phyloP scores from a whole-genome alignment of 2,113 vertebrate genomes.

The Panthera tigris region DNA sequence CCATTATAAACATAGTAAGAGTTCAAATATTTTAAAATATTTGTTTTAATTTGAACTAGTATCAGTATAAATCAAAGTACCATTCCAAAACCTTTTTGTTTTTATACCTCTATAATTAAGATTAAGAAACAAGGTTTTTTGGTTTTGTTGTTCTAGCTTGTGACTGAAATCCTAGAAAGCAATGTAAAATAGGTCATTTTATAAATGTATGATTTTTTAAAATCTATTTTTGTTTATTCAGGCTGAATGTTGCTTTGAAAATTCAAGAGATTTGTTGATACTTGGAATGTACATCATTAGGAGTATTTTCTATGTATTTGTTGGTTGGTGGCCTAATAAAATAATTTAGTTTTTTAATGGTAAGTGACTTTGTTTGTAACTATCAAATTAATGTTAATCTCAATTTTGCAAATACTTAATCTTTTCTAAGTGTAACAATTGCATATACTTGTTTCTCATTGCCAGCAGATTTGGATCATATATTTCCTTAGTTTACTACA shows the following conservation, averaged over 20 bases:
- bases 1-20: conserved; percentile 72
- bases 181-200: conserved; percentile 16
- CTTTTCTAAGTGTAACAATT: neutral
- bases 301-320: conserved; percentile 49
- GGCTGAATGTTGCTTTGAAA: conserved; percentile 47
- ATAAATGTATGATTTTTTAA: neutral
- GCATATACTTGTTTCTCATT: conserved; percentile 4
- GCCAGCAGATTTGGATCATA: neutral
- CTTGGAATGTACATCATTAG: neutral
- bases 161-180: conserved; percentile 54
- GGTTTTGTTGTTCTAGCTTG: conserved; percentile 47
- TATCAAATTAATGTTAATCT: neutral
- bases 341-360: neutral
- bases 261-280: conserved; percentile 39
- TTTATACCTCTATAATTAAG: conserved; percentile 46
- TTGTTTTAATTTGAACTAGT: conserved; percentile 60
- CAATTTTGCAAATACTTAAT: neutral
- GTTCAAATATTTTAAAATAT: conserved; percentile 62
- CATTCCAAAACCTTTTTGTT: conserved; percentile 14
- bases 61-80: conserved; percentile 54
- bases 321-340: neutral
- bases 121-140: conserved; percentile 53
- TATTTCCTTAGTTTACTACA: too few species aligned
- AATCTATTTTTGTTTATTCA: conserved; percentile 38
- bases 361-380: conserved; percentile 44